A percentile compares a stretch with the other conserved stretches of the same genome.
phyloP scores from a whole-genome alignment of 2,113 vertebrate species.

The Dasypus novemcinctus region DNA sequence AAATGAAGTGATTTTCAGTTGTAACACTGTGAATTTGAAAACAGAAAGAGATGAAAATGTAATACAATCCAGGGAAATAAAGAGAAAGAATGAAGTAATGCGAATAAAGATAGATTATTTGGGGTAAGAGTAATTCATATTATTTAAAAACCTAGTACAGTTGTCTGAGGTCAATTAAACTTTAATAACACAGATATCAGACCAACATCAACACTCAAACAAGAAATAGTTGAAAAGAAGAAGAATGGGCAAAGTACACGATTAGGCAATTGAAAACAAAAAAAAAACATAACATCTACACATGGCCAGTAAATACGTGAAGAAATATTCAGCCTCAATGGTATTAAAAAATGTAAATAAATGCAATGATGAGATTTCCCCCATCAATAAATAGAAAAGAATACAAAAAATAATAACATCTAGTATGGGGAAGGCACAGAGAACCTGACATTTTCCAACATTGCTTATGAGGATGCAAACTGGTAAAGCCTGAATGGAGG shows the following conservation, averaged over 20 bases:
- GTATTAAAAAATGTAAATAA: constrained; percentile 14
- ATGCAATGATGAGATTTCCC: not conserved
- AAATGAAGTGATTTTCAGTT: constrained; percentile 5
- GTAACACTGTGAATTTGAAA: not conserved
- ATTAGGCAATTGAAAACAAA: constrained; percentile 16
- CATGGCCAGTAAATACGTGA: not conserved
- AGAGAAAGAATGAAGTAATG: not conserved
- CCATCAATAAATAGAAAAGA: constrained; percentile 16
- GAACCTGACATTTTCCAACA: not conserved
- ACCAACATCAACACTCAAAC: constrained; percentile 43
- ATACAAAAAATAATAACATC: not conserved
- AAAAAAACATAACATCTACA: not conserved
- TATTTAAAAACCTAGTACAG: constrained; percentile 42
- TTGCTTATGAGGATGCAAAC: not conserved
- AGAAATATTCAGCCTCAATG: not conserved
- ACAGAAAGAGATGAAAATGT: not conserved
- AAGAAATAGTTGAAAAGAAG: not conserved
- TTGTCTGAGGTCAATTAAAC: constrained; percentile 63
- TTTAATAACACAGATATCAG: constrained; percentile 55
- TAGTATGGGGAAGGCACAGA: not conserved
- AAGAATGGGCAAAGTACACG: constrained; percentile 17
- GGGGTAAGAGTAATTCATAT: constrained; percentile 42
- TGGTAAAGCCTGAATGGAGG: not conserved
- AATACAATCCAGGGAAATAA: not conserved
- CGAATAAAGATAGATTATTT: constrained; percentile 44